These are phyloP conservation scores for Drosophila paulistorum DNA, from an alignment of 1,140 invertebrate genomes.

Conservation along the genomic window DNA sequence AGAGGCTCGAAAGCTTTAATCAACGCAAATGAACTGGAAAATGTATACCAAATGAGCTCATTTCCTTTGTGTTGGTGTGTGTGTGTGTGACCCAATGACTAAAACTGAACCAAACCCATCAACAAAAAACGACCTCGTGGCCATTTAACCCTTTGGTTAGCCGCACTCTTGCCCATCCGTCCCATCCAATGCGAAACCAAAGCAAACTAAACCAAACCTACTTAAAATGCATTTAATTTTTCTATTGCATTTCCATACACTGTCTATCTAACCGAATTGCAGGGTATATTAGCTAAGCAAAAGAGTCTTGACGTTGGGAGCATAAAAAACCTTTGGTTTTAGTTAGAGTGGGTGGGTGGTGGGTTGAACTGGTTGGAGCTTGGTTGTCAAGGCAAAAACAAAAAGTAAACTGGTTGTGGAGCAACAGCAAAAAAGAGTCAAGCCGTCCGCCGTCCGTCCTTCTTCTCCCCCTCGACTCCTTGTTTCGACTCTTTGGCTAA, in stretches of 20 bases:
- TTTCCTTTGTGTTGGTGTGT: conserved; percentile 58
- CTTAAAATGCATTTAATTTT: conserved; percentile 70
- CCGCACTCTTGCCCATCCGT: not conserved
- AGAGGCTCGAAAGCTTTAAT: conserved; percentile 60
- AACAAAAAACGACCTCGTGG: conserved; percentile 66
- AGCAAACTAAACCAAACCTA: conserved; percentile 32
- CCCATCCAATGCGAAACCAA: not conserved
- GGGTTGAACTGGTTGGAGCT: conserved; percentile 48
- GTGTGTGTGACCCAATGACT: conserved; percentile 48
- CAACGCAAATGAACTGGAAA: conserved; percentile 79
- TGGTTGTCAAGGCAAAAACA: conserved; percentile 44
- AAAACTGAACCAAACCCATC: conserved; percentile 29
- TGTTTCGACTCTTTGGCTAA: conserved; percentile 50
- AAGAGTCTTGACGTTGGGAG: not conserved
- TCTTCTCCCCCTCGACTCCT: too few relatives aligned
- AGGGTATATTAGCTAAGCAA: not conserved
- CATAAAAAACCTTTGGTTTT: not conserved
- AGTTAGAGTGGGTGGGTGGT: conserved; percentile 40
- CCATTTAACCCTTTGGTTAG: conserved; percentile 63
- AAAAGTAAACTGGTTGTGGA: conserved; percentile 66
- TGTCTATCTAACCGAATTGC: not conserved
- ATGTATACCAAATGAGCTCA: conserved; percentile 78
- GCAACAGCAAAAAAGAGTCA: conserved; percentile 22
- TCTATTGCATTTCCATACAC: conserved; percentile 57
- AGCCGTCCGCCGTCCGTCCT: too few relatives aligned